Evolutionary conservation across 2,888 invertebrate species (phyloP), one percentile per base, ranked within the genome.

Genomic region (Tineola bisselliella): DNA sequence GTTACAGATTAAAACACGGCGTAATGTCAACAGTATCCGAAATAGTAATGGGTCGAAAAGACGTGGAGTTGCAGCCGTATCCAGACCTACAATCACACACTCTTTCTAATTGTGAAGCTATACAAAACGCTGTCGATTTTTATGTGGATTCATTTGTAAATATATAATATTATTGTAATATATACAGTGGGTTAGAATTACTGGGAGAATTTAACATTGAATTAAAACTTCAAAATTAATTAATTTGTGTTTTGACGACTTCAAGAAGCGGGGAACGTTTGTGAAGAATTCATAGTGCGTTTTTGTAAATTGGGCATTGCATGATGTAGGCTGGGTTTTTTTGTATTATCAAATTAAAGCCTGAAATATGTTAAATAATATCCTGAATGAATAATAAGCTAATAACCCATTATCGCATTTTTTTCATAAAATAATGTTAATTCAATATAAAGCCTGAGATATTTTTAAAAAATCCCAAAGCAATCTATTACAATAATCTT

Each of bases 81-180:
- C 93, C 90, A 30, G 89, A 88, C 66, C 87, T 91, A 86, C 80
- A 88, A 1, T 77, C 89, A 61, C 93, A 93, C 69, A 90, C 91
- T 67, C 88, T 90, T 65, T 90, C 88, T 62, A 90, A 89, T 76
- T 91, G 89, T 69, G 80, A 87, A 33, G 89, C 89, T 0, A 76
- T 94, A 15, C 92, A 93, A 68, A 92, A 90, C 61, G 92, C 90
- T 1, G 90, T 93, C 0, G 93, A 94, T 69, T 75, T 93, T 60
- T 88, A 70, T 72, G 89, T 79, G 25, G 81, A 82, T 63, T 72
- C 75, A 64, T 69, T 79, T 62, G 81, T 81, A 64, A 76, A 76
- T 73, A 64, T 33, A 19, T 48, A n/a, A 15, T 15, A 15, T 48
- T 15, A 8, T 15, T 48, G n/a, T n/a, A 48, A 15, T 15, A 48